phyloP scores from a whole-genome alignment of 2,113 vertebrate genomes.

The Oceanodroma tethys region DNA sequence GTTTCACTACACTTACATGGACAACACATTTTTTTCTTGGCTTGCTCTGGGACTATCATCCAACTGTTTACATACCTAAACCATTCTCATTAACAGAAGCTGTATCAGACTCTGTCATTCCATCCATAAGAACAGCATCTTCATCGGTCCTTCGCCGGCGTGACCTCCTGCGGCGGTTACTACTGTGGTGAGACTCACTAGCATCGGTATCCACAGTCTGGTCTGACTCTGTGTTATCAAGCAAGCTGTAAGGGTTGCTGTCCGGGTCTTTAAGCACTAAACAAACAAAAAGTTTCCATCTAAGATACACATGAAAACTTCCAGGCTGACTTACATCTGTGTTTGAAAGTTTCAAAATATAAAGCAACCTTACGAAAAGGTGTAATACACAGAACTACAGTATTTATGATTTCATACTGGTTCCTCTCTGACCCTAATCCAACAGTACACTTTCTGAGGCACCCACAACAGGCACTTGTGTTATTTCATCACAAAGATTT shows the following conservation, averaged over 20 bases:
- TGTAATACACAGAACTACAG: not conserved
- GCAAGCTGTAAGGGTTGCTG: constrained; percentile 86
- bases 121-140: constrained; percentile 92
- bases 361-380: not conserved
- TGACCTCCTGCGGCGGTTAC: constrained; percentile 90
- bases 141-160: constrained; percentile 94
- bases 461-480: not conserved
- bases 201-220: constrained; percentile 95
- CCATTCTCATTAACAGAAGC: constrained; percentile 96
- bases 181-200: constrained; percentile 90
- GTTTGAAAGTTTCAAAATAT: not conserved
- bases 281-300: constrained; percentile 31
- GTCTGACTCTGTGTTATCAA: constrained; percentile 96
- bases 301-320: constrained; percentile 41
- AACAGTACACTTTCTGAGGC: not conserved
- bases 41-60: not conserved
- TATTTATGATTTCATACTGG: not conserved
- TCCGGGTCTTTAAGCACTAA: constrained; percentile 88
- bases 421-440: not conserved
- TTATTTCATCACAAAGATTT: not conserved
- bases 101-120: constrained; percentile 95
- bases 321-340: not conserved
- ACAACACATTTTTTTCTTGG: not conserved
- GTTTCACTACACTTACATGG: constrained; percentile 1
- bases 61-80: constrained; percentile 82